These are phyloP conservation scores for Cacatua alba DNA, from an alignment of 2,113 vertebrate genomes.

Conservation along the genomic window DNA sequence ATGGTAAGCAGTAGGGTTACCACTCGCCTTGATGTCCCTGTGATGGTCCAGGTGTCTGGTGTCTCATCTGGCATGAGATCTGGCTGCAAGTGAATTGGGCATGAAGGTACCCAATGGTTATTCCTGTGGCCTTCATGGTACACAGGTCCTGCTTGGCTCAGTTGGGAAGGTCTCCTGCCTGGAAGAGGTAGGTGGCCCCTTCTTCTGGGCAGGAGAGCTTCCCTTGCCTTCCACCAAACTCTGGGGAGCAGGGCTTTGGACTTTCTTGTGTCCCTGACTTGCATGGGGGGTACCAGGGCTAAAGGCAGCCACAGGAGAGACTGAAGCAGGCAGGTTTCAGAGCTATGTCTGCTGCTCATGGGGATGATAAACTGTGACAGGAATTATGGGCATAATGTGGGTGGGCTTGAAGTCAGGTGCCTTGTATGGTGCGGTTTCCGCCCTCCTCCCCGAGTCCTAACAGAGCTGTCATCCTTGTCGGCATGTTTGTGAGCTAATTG, in stretches of 20 bases:
- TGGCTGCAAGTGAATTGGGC: neutral
- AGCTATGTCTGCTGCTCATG: neutral
- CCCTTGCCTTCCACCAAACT: neutral
- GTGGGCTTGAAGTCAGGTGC: constrained; percentile 50
- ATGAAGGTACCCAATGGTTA: fast-evolving
- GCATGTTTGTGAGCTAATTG: constrained; percentile 44
- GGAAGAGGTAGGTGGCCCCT: neutral
- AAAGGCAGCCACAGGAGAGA: neutral
- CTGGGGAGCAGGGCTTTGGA: neutral
- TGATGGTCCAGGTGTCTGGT: neutral
- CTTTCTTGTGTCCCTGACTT: neutral
- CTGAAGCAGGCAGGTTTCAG: neutral
- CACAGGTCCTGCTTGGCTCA: neutral
- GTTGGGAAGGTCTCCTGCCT: neutral
- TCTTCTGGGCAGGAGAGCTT: neutral
- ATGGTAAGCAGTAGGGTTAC: neutral
- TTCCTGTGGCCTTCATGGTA: neutral
- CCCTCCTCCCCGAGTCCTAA: neutral
- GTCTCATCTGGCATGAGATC: neutral
- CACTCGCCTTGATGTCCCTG: fast-evolving
- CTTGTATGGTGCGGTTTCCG: constrained; percentile 19
- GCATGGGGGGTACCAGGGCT: neutral
- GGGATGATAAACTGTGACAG: neutral
- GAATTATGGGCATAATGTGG: neutral
- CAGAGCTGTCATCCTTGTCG: constrained; percentile 44